phyloP scores from a whole-genome alignment of 2,113 vertebrate species.

The Zosterops hypoxanthus region DNA sequence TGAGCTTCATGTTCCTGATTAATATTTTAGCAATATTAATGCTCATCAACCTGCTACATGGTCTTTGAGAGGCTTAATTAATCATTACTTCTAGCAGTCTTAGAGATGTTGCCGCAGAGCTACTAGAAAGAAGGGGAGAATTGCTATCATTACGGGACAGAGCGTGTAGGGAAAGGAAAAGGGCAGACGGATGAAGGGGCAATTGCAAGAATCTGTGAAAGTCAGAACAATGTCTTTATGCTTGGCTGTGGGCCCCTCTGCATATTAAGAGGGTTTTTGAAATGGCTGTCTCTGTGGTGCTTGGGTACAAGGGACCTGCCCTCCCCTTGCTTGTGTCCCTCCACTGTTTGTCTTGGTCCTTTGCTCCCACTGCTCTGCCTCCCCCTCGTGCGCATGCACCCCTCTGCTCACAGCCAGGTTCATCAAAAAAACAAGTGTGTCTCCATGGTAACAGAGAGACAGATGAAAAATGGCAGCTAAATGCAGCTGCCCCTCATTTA shows the following conservation, averaged over 20 bases:
- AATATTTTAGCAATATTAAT: background rate
- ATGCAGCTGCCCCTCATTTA: constrained; percentile 93
- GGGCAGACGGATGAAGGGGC: background rate
- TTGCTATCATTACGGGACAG: rapidly evolving
- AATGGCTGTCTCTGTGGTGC: background rate
- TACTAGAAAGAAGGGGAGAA: background rate
- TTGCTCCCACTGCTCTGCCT: background rate
- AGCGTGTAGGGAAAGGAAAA: background rate
- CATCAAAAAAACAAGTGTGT: constrained; percentile 63
- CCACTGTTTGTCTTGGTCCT: background rate
- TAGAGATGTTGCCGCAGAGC: background rate
- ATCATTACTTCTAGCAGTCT: background rate
- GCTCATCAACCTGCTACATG: background rate
- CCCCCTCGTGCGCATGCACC: background rate
- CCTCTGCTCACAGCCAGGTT: constrained; percentile 32
- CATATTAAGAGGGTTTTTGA: background rate
- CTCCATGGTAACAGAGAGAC: constrained; percentile 86
- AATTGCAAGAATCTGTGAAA: background rate
- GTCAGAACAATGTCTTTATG: rapidly evolving
- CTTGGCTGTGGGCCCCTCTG: background rate
- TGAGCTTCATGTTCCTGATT: background rate
- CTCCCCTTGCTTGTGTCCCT: background rate
- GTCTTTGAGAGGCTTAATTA: background rate
- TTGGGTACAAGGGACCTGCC: background rate
- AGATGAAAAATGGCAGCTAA: constrained; percentile 93